Base-by-base conservation (phyloP, 2,797 vertebrate genomes). In the Holocentrus rufus region DNA sequence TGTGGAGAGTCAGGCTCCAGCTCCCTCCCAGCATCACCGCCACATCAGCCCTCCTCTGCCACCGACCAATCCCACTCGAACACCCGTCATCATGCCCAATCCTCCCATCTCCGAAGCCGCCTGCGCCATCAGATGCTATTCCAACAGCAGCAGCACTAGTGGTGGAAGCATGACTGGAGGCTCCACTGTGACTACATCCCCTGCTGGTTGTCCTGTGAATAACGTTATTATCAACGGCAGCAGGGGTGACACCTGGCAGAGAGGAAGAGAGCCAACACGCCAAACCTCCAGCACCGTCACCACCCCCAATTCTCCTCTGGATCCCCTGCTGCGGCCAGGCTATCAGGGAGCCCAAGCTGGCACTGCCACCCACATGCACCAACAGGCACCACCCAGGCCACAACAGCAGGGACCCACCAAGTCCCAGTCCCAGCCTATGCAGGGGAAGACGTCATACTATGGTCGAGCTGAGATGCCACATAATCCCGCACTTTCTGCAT, bases 61-160 rank as follows among this genome's bases (percentile, higher is more conserved):
- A n/a, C 74, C 75, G 1, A 64, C 88, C 63, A 88, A 57, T 73
- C 87, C 90, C 53, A 84, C 91, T 9, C 90, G 92, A 14, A 91
- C 93, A 50, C 93, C 94, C 0, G 93, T 95, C 27, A 95, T 95
- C 65, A 93, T 88, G 23, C 76, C 91, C 14, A 93, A 88, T 61
- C 65, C 82, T 36, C 88, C 91, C 39, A 27, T 77, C 5, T 65
- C 87, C 18, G 87, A 87, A 65, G 50, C 87, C 22, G 62, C 88
- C 23, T 90, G 82, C 85, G 64, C 89, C 34, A 3, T 88, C 44
- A n/a, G 68, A 57, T 50, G 77, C 65, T 92, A 85, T 17, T 52
- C 65, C 65, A 80, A 70, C 78, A 50, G 31, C 36, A 6, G 27
- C 54, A 27, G 31, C 23, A 65, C 72, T 1, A 34, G 74, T n/a